phyloP scores from a whole-genome alignment of 2,888 invertebrate species.

The Euplexia lucipara region DNA sequence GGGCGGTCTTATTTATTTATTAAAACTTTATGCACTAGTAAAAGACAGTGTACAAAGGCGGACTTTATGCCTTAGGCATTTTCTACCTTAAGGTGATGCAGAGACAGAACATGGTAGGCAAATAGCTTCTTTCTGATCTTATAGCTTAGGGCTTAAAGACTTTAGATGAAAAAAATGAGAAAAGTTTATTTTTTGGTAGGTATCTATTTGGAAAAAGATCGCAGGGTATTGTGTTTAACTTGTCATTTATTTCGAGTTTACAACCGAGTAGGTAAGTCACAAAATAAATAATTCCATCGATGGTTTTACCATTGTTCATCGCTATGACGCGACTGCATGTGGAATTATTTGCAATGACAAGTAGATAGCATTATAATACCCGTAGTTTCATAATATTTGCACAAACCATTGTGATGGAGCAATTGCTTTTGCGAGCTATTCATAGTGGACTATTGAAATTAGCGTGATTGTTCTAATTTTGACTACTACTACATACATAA shows the following conservation, averaged over 20 bases:
- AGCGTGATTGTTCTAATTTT: slow-evolving; percentile 39
- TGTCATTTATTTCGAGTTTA: slow-evolving; percentile 3
- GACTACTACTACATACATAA: slow-evolving; percentile 10
- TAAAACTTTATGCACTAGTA: too few relatives aligned
- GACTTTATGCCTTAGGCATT: too few relatives aligned
- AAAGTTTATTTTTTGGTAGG: too few relatives aligned
- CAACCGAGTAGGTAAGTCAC: slow-evolving; percentile 2
- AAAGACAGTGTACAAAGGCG: too few relatives aligned
- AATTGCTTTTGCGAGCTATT: neutral
- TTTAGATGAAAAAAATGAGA: too few relatives aligned
- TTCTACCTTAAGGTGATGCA: too few relatives aligned
- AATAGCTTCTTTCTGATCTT: too few relatives aligned
- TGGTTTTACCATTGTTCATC: slow-evolving; percentile 20
- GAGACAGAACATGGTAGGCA: too few relatives aligned
- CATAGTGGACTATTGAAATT: slow-evolving; percentile 27
- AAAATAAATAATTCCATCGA: slow-evolving; percentile 1
- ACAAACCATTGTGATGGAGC: slow-evolving; percentile 15
- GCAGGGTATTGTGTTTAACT: neutral
- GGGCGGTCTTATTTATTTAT: too few relatives aligned
- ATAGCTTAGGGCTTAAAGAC: too few relatives aligned
- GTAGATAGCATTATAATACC: neutral
- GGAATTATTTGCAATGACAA: slow-evolving; percentile 37
- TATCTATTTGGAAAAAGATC: neutral
- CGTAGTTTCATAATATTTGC: slow-evolving; percentile 43
- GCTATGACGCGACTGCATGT: slow-evolving; percentile 17